A percentile compares a stretch with the other conserved stretches of the same genome.
phyloP scores from a whole-genome alignment of 2,888 invertebrate species.

The Papilio gigon region DNA sequence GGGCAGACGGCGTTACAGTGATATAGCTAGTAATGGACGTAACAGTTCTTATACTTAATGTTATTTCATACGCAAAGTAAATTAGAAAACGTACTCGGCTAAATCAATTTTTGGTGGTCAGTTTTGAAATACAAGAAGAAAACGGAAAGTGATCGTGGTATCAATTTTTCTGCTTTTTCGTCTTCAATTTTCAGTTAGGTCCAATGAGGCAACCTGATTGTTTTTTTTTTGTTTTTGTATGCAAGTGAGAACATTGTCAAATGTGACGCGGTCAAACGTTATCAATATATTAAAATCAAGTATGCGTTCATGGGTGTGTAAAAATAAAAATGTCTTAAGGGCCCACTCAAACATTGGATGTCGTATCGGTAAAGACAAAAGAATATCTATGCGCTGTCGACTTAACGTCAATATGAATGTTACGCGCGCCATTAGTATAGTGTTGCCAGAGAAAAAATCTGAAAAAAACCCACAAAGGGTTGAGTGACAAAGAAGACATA shows the following conservation, averaged over 20 bases:
- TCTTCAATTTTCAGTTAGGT: too few species aligned
- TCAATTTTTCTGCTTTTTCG: too few species aligned
- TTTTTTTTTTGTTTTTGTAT: not conserved
- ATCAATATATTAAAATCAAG: conserved; percentile 16
- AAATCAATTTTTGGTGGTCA: too few species aligned
- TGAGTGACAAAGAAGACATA: conserved; percentile 67
- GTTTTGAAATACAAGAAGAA: too few species aligned
- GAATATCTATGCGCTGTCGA: conserved; percentile 55
- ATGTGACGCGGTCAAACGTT: not conserved
- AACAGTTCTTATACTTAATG: not conserved
- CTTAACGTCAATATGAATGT: conserved; percentile 61
- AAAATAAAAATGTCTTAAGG: conserved; percentile 34
- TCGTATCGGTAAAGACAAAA: conserved; percentile 44
- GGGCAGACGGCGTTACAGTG: not conserved
- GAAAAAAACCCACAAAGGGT: conserved; percentile 57
- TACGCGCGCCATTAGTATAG: conserved; percentile 58
- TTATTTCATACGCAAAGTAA: too few species aligned
- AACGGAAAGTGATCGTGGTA: too few species aligned
- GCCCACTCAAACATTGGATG: conserved; percentile 39
- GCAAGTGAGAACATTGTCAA: conserved; percentile 5
- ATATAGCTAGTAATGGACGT: not conserved
- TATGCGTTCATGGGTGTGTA: conserved; percentile 7
- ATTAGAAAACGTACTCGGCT: too few species aligned
- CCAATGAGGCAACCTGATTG: too few species aligned
- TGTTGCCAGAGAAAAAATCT: conserved; percentile 59